phyloP scores from a whole-genome alignment of 2,113 vertebrate genomes.

The Cyprichromis sp. region DNA sequence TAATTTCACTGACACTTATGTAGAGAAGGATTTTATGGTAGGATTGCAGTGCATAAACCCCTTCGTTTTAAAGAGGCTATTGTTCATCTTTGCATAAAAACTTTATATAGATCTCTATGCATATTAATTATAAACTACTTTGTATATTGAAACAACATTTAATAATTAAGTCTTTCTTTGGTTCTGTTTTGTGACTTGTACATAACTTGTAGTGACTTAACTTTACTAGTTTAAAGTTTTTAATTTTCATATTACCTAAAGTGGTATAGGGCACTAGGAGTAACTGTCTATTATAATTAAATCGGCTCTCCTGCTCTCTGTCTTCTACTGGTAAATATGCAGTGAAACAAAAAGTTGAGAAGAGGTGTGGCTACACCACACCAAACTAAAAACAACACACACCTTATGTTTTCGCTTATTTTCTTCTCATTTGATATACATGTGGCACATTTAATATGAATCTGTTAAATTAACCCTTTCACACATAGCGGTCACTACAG shows the following conservation, averaged over 20 bases:
- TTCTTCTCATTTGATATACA: neutral
- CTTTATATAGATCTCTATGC: neutral
- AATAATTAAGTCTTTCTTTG: neutral
- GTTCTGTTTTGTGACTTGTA: neutral
- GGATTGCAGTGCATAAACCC: neutral
- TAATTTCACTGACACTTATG: neutral
- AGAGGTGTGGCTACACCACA: neutral
- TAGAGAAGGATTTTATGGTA: neutral
- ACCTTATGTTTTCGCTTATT: neutral
- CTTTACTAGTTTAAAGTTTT: neutral
- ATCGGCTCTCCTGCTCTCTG: neutral
- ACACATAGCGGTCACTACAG: neutral
- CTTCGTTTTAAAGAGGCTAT: neutral
- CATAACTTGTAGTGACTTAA: neutral
- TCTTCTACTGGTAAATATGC: neutral
- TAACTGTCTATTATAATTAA: neutral
- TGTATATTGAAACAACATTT: neutral
- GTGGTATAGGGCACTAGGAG: neutral
- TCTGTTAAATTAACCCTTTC: neutral
- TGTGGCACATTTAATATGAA: neutral
- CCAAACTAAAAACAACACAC: neutral
- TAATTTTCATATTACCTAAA: neutral
- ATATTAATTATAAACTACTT: neutral
- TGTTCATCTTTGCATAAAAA: neutral
- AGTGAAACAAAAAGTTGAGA: neutral